Evolutionary conservation across 2,113 vertebrate genomes (phyloP), one percentile per base, ranked within the genome.

Genomic region (Panthera leo): DNA sequence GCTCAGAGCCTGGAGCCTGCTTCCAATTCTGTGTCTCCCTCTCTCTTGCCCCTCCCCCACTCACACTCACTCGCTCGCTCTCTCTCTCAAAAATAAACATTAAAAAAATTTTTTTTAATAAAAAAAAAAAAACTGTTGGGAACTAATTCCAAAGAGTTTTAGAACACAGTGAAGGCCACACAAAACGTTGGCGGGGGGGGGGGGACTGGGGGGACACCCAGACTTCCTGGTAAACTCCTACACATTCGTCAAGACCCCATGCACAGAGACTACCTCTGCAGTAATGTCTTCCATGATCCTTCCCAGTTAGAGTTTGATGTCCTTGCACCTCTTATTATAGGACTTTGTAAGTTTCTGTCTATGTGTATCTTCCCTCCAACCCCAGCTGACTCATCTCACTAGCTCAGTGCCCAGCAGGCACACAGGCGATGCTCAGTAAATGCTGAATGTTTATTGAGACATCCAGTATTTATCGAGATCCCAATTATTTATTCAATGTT

Each of bases 221-320:
- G 55, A 75, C 73, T 68, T 85, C n/a, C 65, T 55, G n/a, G 25
- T 13, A 5, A 84, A 84, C 92, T 93, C 92, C 65, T 93, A 71
- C 29, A 36, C 29, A 23, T 29, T 4, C 8, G 0, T 78, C 83
- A 78, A 75, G n/a, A 75, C 71, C 78, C 91, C 31, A 3, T 0
- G 29, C 80, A 67, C 14, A 36, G 63, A 68, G 82, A 19, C 29
- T n/a, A 15, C 55, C 25, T 21, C 36, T n/a, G 23, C 14, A 36
- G 19, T 19, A 19, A 78, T 11, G 0, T 39, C 67, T 31, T 63
- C 31, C 29, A 1, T 1, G 14, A 19, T 29, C 29, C 18, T 73
- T 36, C 27, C 18, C 73, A 5, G 42, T 58, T 48, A 53, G 73
- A 48, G 34, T 8, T 5, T 2, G 34, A 12, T n/a, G 73, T n/a